phyloP scores from a whole-genome alignment of 2,113 vertebrate genomes.

The Abramis brama region DNA sequence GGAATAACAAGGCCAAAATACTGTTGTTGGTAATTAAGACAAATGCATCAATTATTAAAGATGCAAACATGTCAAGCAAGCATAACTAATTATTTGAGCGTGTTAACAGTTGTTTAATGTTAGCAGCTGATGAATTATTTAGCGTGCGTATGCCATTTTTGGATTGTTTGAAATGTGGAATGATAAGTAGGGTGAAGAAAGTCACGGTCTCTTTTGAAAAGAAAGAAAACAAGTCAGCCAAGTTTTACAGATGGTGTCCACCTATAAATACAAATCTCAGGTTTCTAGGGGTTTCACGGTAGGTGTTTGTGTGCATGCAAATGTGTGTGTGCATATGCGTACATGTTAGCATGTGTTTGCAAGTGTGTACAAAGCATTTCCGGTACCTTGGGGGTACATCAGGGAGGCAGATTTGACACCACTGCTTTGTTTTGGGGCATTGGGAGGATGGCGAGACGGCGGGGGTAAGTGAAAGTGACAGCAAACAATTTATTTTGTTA shows the following conservation, averaged over 20 bases:
- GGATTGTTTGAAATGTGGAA: conserved; percentile 87
- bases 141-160: conserved; percentile 89
- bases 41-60: conserved; percentile 99
- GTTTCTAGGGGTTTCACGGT: conserved; percentile 56
- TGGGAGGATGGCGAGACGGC: conserved; percentile 59
- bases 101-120: conserved; percentile 99
- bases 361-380: conserved; percentile 62
- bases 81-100: conserved; percentile 99
- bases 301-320: conserved; percentile 44
- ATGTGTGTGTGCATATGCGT: conserved; percentile 51
- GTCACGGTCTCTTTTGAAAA: conserved; percentile 59
- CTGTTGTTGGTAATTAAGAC: conserved; percentile 99
- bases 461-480: conserved; percentile 76
- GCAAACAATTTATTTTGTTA: conserved; percentile 78
- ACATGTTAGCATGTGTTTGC: conserved; percentile 37
- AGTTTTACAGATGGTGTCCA: conserved; percentile 71
- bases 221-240: conserved; percentile 70
- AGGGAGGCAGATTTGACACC: conserved; percentile 49
- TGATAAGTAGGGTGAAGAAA: conserved; percentile 70
- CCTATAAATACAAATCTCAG: conserved; percentile 69
- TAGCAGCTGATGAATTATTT: conserved; percentile 99
- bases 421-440: conserved; percentile 54
- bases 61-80: conserved; percentile 99
- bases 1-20: conserved; percentile 90
- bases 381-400: conserved; percentile 58